Evolutionary conservation across 2,888 invertebrate genomes (phyloP).

Genomic region (Terebella lapidaria): DNA sequence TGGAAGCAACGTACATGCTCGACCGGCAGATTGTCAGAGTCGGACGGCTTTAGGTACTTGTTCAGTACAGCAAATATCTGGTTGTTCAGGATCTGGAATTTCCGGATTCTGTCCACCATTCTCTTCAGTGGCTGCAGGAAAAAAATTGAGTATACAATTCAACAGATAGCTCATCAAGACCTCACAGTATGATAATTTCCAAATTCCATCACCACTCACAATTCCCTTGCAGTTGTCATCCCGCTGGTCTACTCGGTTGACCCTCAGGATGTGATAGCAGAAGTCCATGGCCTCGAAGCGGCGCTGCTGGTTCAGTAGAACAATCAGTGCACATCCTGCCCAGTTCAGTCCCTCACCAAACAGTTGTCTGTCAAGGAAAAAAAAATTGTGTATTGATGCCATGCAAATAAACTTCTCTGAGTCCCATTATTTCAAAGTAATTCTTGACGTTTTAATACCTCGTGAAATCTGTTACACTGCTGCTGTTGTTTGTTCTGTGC

Average conservation of each 20-base stretch:
- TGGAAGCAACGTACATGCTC: conserved; percentile 97
- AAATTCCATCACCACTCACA: no score
- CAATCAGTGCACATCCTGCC: conserved; percentile 96
- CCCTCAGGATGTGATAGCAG: conserved; percentile 93
- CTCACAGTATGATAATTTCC: no score
- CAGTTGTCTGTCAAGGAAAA: conserved; percentile 63
- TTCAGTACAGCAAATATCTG: conserved; percentile 94
- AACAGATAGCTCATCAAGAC: no score
- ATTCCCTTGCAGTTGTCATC: conserved; percentile 92
- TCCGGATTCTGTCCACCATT: conserved; percentile 94
- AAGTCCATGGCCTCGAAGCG: conserved; percentile 96
- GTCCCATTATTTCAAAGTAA: no score
- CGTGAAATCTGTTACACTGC: no score
- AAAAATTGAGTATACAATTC: no score
- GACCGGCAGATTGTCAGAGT: conserved; percentile 71
- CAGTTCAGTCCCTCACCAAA: conserved; percentile 98
- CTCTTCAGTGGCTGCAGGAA: conserved; percentile 67
- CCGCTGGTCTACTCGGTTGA: conserved; percentile 92
- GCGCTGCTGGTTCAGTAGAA: conserved; percentile 87
- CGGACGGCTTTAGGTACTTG: conserved; percentile 80
- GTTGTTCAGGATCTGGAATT: conserved; percentile 96
- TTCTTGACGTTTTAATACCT: no score
- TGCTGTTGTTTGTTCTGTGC: no score
- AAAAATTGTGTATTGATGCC: background rate
- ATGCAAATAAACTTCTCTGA: no score